Conservation (phyloP, 2,888 invertebrate species). For the Gastracanthus pulcherrimus region DNA sequence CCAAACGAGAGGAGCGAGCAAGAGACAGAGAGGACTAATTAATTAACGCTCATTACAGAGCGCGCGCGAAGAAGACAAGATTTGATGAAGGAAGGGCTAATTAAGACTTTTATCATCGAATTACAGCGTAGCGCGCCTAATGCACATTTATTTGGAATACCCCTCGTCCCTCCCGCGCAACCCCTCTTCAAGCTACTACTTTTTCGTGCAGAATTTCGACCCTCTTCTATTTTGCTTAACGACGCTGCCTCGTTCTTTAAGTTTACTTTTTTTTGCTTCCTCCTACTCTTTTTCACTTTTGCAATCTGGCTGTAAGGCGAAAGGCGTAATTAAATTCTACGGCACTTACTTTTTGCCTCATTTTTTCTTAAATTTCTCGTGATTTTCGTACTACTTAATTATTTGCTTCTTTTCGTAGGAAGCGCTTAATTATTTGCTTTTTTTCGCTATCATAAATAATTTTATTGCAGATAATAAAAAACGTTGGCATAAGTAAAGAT, state of each 20-base stretch:
- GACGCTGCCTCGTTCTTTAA: background rate
- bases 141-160: slow-evolving; percentile 30
- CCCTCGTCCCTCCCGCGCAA: background rate
- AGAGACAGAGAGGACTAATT: slow-evolving; percentile 43
- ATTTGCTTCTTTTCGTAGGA: no score
- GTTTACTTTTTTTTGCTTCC: background rate
- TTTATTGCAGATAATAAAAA: no score
- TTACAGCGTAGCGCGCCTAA: slow-evolving; percentile 23
- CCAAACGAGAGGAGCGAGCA: slow-evolving; percentile 19
- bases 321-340: slow-evolving; percentile 24
- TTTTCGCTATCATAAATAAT: no score
- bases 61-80: slow-evolving; percentile 43
- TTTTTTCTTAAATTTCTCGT: background rate
- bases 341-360: background rate
- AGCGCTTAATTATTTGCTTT: no score
- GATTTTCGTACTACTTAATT: background rate
- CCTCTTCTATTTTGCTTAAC: background rate
- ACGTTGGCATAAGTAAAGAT: no score
- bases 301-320: background rate
- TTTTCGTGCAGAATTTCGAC: background rate
- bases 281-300: background rate
- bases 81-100: slow-evolving; percentile 55
- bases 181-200: background rate
- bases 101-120: slow-evolving; percentile 52
- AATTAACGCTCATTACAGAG: slow-evolving; percentile 50